Base-by-base conservation (phyloP, 2,797 vertebrate genomes). In the Crax fasciolata region DNA sequence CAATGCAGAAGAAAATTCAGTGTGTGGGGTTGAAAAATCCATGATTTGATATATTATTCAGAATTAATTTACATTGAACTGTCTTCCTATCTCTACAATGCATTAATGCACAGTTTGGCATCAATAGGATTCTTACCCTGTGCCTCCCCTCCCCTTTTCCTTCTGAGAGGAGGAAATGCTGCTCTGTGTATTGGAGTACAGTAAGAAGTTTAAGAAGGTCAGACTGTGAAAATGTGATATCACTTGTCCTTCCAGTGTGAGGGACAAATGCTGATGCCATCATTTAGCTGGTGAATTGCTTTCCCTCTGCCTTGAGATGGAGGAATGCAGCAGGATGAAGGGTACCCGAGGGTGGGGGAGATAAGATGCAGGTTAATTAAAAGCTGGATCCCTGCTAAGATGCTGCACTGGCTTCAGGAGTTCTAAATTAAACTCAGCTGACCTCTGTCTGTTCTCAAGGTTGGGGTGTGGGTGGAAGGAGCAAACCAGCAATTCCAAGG, bases 101-200 rank as follows among this genome's bases (percentile, higher is more conserved):
- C 54, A 30, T 44, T 35, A 16, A 32, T 13, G 24, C 24, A 10
- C 3, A 41, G 11, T 41, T 44, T 61, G 62, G n/a, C 65, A 62
- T 23, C 1, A 1, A 9, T 0, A 39, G 49, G 49, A 20, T 27
- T 41, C 11, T 35, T 41, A 55, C 30, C 35, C 35, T 35, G 35
- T 3, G 4, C 11, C 6, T 6, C 7, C 9, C 2, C 7, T 2
- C 20, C 14, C 28, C 35, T 20, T 2, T 28, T 39, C 4, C 1
- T 13, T 35, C 27, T 24, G 59, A 32, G 55, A 38, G 80, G 9
- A 61, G 28, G 24, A 90, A 70, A 43, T 39, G 39, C 28, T 10
- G 8, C 10, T 20, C 18, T 32, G 1, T 13, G 51, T 17, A 2
- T 19, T 9, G 24, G 55, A 38, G 85, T 65, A 20, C 1, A 38